Conservation (phyloP, 2,888 invertebrate species). For the Myopa testacea region DNA sequence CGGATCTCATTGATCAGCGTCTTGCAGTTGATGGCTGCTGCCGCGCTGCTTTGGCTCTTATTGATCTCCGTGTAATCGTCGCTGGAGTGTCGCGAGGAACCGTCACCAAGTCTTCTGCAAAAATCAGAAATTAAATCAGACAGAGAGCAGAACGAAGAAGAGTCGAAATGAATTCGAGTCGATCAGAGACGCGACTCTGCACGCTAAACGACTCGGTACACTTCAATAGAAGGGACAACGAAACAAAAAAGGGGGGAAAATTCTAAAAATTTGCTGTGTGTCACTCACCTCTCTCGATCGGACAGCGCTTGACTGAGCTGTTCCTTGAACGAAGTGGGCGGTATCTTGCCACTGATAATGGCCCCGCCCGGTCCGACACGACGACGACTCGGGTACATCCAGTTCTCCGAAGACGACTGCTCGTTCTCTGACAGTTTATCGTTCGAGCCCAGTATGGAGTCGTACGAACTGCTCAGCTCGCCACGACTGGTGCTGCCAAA, state of each 20-base stretch:
- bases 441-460: conserved; percentile 68
- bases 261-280: neutral
- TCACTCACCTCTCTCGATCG: conserved; percentile 80
- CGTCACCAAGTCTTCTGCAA: conserved; percentile 67
- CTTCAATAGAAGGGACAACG: too few species aligned
- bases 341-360: conserved; percentile 64
- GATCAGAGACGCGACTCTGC: neutral
- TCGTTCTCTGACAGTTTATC: conserved; percentile 68
- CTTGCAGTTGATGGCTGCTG: conserved; percentile 81
- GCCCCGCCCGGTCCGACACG: conserved; percentile 67
- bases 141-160: neutral
- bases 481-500: conserved; percentile 62
- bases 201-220: too few species aligned
- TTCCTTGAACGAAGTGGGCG: conserved; percentile 84
- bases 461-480: conserved; percentile 68
- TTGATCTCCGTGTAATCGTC: conserved; percentile 75
- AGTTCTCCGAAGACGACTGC: conserved; percentile 63
- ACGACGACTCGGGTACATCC: conserved; percentile 68
- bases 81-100: conserved; percentile 73
- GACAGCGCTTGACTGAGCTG: conserved; percentile 89
- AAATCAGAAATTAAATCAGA: conserved; percentile 1
- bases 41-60: conserved; percentile 73
- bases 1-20: conserved; percentile 88
- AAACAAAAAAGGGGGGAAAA: neutral
- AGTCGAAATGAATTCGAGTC: neutral